Evolutionary conservation across 2,113 vertebrate genomes (phyloP), one percentile per base, ranked within the genome.

Genomic region (Struthidea cinerea): DNA sequence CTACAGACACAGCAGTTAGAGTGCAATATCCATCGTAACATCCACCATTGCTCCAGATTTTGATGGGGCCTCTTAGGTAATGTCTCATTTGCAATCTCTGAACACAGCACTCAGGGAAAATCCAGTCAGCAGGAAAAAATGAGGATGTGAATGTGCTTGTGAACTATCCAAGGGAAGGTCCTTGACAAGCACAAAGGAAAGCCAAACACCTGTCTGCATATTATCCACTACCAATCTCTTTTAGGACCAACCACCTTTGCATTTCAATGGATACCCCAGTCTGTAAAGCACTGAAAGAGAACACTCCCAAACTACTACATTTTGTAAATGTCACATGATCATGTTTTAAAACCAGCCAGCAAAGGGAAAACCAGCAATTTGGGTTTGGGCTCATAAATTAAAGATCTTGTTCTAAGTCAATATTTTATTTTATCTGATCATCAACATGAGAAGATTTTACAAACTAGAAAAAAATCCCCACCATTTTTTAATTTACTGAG

Each of bases 71-170:
- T 91, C 37, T 84, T 26, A 52, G 71, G 86, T 56, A 91, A 90
- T 60, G 60, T 75, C 37, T 10, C 49, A 85, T 93, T 73, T 85
- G 67, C 86, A 91, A 57, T 68, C 46, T 94, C 81, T 73, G 87
- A 95, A 52, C 21, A 30, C 8, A 80, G 74, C 81, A 91, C 46
- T 93, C 30, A 9, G 59, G 46, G 63, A 91, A 89, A 95, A 83
- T 76, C 61, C 77, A 96, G 91, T 87, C 89, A 96, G 87, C 91
- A 91, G 84, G 63, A 71, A 94, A 93, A 93, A 87, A 85, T 47
- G 70, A 89, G 87, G 67, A 82, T 55, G 59, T 32, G 94, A 94
- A 73, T 69, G 70, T 69, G 53, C 70, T 70, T 80, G 37, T 77
- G 82, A 96, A 74, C 77, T 37, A 82, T 46, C 55, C 89, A 77